Evolutionary conservation across 1,140 invertebrate species (phyloP).

Genomic region (Aphelinus certus): DNA sequence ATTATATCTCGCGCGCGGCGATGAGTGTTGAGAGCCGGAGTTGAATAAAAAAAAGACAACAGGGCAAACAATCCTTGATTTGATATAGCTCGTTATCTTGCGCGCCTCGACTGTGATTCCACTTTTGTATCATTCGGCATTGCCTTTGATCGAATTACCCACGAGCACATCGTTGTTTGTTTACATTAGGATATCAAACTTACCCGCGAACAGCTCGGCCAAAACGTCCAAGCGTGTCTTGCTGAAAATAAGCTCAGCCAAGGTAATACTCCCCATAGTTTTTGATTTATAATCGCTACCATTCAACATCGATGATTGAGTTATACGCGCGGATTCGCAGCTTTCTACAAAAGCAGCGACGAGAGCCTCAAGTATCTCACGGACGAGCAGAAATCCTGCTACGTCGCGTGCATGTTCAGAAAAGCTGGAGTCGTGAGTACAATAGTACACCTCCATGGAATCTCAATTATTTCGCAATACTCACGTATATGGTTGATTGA

Average conservation of each 20-base stretch:
- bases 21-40: too few relatives aligned
- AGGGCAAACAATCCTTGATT: too few relatives aligned
- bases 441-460: too few relatives aligned
- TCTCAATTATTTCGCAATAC: too few relatives aligned
- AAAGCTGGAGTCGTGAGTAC: slow-evolving; percentile 46
- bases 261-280: not conserved
- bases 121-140: too few relatives aligned
- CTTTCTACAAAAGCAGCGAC: slow-evolving; percentile 9
- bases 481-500: not conserved
- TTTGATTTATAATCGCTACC: not conserved
- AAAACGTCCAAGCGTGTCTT: not conserved
- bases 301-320: not conserved
- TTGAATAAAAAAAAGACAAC: too few relatives aligned
- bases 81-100: too few relatives aligned
- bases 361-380: slow-evolving; percentile 2
- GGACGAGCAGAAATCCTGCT: slow-evolving; percentile 30
- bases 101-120: too few relatives aligned
- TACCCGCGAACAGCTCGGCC: not conserved
- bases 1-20: too few relatives aligned
- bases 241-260: slow-evolving; percentile 1
- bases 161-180: too few relatives aligned
- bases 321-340: not conserved
- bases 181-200: not conserved
- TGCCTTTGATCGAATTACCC: too few relatives aligned
- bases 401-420: slow-evolving; percentile 37